A percentile compares a stretch with the other conserved stretches of the same genome.
These are phyloP conservation scores for Meda fulgida DNA, from an alignment of 2,797 vertebrate genomes.

Conservation along the genomic window DNA sequence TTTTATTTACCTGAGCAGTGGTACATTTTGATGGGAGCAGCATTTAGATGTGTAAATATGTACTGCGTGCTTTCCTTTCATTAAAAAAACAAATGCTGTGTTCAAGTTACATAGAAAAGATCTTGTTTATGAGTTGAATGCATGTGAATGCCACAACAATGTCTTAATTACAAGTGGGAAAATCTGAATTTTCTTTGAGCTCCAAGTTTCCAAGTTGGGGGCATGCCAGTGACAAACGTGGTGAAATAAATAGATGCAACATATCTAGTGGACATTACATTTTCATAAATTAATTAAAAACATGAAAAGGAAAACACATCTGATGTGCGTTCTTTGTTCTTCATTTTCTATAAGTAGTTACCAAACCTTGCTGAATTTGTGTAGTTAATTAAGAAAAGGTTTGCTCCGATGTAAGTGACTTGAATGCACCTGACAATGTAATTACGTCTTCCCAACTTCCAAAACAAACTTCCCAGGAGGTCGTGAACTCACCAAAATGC, in stretches of 20 bases:
- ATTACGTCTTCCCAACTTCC: not conserved
- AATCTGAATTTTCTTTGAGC: not conserved
- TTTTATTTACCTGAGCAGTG: not conserved
- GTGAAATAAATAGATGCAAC: not conserved
- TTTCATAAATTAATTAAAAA: not conserved
- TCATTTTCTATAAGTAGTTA: not conserved
- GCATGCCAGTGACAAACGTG: not conserved
- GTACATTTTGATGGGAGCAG: too few species aligned
- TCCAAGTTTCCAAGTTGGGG: not conserved
- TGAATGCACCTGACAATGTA: not conserved
- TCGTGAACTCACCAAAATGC: not conserved
- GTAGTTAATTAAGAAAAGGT: not conserved
- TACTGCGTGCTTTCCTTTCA: too few species aligned
- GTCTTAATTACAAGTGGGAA: not conserved
- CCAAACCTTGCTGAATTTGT: not conserved
- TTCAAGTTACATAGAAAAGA: not conserved
- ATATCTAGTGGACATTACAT: not conserved
- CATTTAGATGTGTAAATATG: too few species aligned
- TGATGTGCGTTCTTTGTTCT: not conserved
- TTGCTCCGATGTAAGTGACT: not conserved
- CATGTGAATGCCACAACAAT: not conserved
- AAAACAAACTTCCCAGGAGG: not conserved
- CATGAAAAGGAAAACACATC: not conserved
- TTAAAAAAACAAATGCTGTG: not conserved
- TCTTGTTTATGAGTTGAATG: not conserved